Conservation (phyloP, 2,888 invertebrate species). For the Drosophila kanekoi region DNA sequence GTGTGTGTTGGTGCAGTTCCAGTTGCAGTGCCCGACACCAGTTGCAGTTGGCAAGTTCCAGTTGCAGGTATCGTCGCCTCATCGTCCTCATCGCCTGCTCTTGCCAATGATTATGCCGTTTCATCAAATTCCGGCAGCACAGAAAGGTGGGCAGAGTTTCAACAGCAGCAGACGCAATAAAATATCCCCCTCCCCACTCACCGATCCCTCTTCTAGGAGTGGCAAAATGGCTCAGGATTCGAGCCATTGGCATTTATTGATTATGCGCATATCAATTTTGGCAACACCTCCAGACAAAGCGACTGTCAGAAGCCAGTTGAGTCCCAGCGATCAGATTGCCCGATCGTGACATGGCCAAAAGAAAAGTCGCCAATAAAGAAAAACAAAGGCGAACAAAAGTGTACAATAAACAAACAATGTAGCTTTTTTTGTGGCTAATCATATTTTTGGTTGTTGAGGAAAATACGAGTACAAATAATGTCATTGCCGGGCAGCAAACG, state of each 20-base stretch:
- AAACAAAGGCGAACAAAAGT: constrained; percentile 21
- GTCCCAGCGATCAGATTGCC: constrained; percentile 24
- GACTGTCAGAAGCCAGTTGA: constrained; percentile 18
- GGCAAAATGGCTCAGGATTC: constrained; percentile 27
- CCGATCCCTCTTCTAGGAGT: constrained; percentile 1
- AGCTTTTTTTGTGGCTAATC: constrained; percentile 44
- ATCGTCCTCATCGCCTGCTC: constrained; percentile 53
- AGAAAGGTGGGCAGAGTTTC: too few species aligned
- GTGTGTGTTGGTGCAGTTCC: constrained; percentile 9
- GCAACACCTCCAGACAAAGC: constrained; percentile 29
- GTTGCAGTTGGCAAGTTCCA: constrained; percentile 7
- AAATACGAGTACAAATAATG: constrained; percentile 50
- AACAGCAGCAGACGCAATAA: constrained; percentile 4
- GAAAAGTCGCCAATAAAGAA: constrained; percentile 34
- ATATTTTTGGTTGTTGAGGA: constrained; percentile 23
- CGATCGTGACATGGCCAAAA: constrained; percentile 52
- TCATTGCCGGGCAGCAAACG: constrained; percentile 54
- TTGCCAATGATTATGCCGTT: constrained; percentile 28
- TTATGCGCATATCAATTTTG: constrained; percentile 60
- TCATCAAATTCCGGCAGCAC: constrained; percentile 54
- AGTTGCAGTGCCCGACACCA: constrained; percentile 8
- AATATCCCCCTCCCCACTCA: background rate
- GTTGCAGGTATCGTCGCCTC: constrained; percentile 20
- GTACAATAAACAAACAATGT: constrained; percentile 15
- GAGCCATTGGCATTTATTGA: constrained; percentile 62